Conservation (phyloP, 2,797 vertebrate species). For the Gymnothorax javanicus region DNA sequence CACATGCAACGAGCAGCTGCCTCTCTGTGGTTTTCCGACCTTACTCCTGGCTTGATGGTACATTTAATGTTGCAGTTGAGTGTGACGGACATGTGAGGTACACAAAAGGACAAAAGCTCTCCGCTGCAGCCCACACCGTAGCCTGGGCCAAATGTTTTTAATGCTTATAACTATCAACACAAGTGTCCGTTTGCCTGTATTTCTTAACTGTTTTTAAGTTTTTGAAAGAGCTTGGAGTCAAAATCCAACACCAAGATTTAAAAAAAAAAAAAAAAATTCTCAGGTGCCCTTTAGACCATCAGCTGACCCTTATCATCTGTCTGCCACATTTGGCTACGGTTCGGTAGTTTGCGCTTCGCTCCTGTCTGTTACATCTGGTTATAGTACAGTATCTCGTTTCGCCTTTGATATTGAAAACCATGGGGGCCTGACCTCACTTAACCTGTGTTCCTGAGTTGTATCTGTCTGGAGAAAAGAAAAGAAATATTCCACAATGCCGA, state of each 20-base stretch:
- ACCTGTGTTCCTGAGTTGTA: not conserved
- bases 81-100: not conserved
- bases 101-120: not conserved
- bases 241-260: too few relatives aligned
- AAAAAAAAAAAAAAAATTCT: too few relatives aligned
- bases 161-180: not conserved
- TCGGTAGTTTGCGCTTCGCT: not conserved
- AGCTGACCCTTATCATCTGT: not conserved
- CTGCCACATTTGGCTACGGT: not conserved
- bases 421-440: not conserved
- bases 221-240: too few relatives aligned
- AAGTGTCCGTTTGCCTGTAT: not conserved
- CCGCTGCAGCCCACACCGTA: not conserved
- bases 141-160: not conserved
- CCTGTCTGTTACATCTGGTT: not conserved
- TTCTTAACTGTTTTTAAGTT: too few relatives aligned
- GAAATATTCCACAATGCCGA: not conserved
- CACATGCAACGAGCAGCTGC: not conserved
- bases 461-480: not conserved
- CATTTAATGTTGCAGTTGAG: not conserved
- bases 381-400: not conserved
- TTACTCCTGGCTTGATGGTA: not conserved
- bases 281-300: not conserved
- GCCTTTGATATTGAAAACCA: not conserved
- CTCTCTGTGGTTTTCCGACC: too few relatives aligned